These are phyloP conservation scores for Betta splendens DNA, from an alignment of 2,797 vertebrate species.

Conservation along the genomic window DNA sequence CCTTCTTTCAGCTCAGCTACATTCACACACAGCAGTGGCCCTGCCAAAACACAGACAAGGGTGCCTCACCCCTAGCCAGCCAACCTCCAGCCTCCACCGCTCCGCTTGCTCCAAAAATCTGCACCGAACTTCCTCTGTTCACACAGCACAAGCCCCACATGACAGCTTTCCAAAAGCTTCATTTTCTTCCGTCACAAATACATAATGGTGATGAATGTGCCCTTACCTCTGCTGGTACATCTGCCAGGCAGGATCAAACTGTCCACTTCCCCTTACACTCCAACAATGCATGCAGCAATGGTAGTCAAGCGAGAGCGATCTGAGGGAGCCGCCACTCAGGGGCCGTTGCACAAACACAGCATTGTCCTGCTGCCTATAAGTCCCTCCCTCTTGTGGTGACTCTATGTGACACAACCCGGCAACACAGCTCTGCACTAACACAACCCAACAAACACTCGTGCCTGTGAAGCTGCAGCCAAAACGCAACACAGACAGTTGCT, in stretches of 20 bases:
- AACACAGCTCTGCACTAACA: constrained; percentile 71
- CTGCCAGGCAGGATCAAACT: constrained; percentile 67
- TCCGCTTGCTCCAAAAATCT: constrained; percentile 38
- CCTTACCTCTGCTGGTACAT: constrained; percentile 77
- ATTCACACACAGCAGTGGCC: constrained; percentile 74
- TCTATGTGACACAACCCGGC: constrained; percentile 73
- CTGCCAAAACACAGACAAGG: constrained; percentile 81
- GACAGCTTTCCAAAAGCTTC: constrained; percentile 26
- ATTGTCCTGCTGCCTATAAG: constrained; percentile 81
- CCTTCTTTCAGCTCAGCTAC: constrained; percentile 77
- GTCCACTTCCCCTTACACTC: constrained; percentile 73
- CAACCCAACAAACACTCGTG: constrained; percentile 66
- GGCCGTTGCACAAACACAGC: constrained; percentile 84
- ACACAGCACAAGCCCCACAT: constrained; percentile 20
- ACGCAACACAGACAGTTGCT: constrained; percentile 14
- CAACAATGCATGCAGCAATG: constrained; percentile 74
- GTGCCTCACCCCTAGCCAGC: constrained; percentile 59
- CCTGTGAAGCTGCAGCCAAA: constrained; percentile 32
- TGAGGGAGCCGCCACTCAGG: constrained; percentile 78
- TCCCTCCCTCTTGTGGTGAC: constrained; percentile 81
- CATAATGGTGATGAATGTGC: constrained; percentile 31
- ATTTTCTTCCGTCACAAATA: constrained; percentile 38
- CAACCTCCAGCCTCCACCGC: constrained; percentile 45
- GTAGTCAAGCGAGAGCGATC: constrained; percentile 77
- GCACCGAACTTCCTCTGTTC: constrained; percentile 28